Base-by-base conservation (phyloP, 1,140 invertebrate genomes). In the Pseudobourletiella spinata region DNA sequence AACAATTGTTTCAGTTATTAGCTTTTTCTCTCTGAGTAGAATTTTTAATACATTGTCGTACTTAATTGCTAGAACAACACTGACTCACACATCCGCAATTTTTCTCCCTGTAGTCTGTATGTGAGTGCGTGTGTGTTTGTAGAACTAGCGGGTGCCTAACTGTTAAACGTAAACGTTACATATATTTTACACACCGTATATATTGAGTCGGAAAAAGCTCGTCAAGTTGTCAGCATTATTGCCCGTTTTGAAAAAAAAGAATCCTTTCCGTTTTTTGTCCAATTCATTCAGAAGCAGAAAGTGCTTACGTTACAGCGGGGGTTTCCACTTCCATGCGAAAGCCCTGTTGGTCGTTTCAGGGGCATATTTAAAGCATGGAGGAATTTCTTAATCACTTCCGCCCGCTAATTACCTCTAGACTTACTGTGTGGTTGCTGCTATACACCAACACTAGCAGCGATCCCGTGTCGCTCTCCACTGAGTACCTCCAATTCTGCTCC, bases 141-240 rank as follows among this genome's bases (percentile, higher is more conserved):
- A n/a, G n/a, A n/a, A n/a, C n/a, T n/a, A n/a, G n/a, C n/a, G n/a
- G n/a, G n/a, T n/a, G n/a, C n/a, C 32, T 39, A 39, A 39, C 8
- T 39, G 8, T 39, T 39, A 39, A 39, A 39, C 32, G 32, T 39
- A 39, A 11, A 39, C n/a, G n/a, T n/a, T n/a, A n/a, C n/a, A n/a
- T n/a, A n/a, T n/a, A n/a, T n/a, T n/a, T n/a, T n/a, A n/a, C n/a
- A 39, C n/a, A 39, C n/a, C 8, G 8, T 39, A 26, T 32, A 57
- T 57, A 48, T 64, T 64, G 62, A 64, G 57, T 64, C 56, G 62
- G 57, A 59, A 64, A 64, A 64, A 64, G 63, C 63, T 64, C 63
- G 63, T 64, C 63, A 64, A 55, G 57, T 64, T 59, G 58, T 64
- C 57, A 64, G 63, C 58, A 60, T 64, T 64, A 64, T 64, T 64